Conservation (phyloP, 2,113 vertebrate genomes). For the Vombatus ursinus region DNA sequence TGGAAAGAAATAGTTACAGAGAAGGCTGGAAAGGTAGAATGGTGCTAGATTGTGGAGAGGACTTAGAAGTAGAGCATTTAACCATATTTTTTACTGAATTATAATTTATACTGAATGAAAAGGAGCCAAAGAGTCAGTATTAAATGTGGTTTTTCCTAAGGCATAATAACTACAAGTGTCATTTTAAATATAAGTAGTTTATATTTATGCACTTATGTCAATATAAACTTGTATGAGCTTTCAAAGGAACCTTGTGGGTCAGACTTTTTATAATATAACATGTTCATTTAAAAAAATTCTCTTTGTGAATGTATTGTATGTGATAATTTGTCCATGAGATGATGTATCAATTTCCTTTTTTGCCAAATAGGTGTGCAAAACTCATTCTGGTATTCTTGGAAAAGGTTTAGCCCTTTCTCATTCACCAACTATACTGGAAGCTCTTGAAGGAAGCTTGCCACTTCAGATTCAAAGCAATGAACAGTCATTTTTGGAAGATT, state of each 20-base stretch:
- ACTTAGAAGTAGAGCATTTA: neutral
- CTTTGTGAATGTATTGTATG: neutral
- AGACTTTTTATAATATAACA: conserved; percentile 37
- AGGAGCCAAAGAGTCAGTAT: neutral
- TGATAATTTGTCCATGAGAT: conserved; percentile 37
- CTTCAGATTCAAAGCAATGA: conserved; percentile 98
- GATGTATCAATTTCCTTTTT: conserved; percentile 36
- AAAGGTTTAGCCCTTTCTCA: conserved; percentile 97
- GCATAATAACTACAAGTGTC: neutral
- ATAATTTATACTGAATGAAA: conserved; percentile 28
- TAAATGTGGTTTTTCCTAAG: conserved; percentile 18
- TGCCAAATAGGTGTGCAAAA: conserved; percentile 91
- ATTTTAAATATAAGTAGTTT: neutral
- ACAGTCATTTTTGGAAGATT: conserved; percentile 98
- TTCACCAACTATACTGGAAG: conserved; percentile 97
- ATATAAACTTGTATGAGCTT: neutral
- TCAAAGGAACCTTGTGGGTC: neutral
- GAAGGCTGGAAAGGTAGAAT: neutral
- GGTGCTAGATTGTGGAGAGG: neutral
- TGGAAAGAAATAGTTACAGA: neutral
- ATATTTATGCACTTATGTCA: neutral
- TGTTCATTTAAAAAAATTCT: neutral
- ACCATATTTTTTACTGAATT: conserved; percentile 21
- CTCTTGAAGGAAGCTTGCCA: conserved; percentile 96
- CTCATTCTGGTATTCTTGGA: conserved; percentile 96